Base-by-base conservation (phyloP, 2,888 invertebrate genomes). In the Gymnoscelis rufifasciata region DNA sequence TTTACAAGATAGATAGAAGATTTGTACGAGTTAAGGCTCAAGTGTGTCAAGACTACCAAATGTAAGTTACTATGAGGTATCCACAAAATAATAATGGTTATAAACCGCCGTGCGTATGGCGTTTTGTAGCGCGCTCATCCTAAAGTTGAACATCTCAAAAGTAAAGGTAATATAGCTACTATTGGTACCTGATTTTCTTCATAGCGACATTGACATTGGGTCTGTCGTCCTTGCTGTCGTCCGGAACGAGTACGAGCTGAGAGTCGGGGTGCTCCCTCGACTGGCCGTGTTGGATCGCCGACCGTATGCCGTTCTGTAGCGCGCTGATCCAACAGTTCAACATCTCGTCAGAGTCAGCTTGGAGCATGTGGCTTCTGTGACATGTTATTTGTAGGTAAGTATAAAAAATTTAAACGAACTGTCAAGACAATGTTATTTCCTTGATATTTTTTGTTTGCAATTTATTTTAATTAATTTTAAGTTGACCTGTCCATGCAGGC, bases 321-420 rank as follows among this genome's bases (percentile, higher is more conserved):
- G 98, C 96, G 1, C 92, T 87, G 40, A 97, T 94, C 98, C 99
- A 99, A 10, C 92, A 90, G 58, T 92, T 91, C 56, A 95, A 93
- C 91, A 97, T 94, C 68, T 96, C 95, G 60, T 97, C 97, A 0
- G 97, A 96, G 74, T 99, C 98, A 0, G 99, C 98, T 91, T 99
- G 99, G n/a, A 99, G 90, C 87, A 97, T 94, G 83, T 99, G 99
- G 67, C 94, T 96, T 81, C 97, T 97, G 71, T 0, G 12, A 30
- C 27, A 33, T n/a, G n/a, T n/a, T n/a, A n/a, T n/a, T n/a, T n/a
- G n/a, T n/a, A n/a, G n/a, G n/a, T n/a, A n/a, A n/a, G n/a, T n/a
- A n/a, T n/a, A n/a, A n/a, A n/a, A n/a, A n/a, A n/a, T n/a, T n/a
- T n/a, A n/a, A n/a, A n/a, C n/a, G n/a, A n/a, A n/a, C n/a, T n/a